phyloP scores from a whole-genome alignment of 2,888 invertebrate genomes.

The Choristoneura rosaceana region DNA sequence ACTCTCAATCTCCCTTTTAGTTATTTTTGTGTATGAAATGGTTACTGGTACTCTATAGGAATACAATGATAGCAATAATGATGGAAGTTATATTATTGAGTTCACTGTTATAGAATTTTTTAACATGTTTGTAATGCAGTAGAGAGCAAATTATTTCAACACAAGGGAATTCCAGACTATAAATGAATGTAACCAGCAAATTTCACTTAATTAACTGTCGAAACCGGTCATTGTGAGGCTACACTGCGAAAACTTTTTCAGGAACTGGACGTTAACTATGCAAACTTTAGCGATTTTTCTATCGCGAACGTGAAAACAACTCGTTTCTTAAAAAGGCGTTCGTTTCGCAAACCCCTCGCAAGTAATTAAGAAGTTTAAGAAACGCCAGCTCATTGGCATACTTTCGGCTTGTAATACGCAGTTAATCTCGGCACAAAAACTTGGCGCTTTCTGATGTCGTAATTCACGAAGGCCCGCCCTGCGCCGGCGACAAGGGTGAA shows the following conservation, averaged over 20 bases:
- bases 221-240: conserved; percentile 1
- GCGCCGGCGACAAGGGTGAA: conserved; percentile 73
- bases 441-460: conserved; percentile 73
- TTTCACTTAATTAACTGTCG: conserved; percentile 7
- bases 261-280: conserved; percentile 26
- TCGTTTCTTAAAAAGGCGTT: conserved; percentile 57
- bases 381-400: conserved; percentile 77
- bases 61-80: no score
- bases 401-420: conserved; percentile 78
- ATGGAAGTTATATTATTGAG: not conserved
- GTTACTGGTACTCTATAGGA: no score
- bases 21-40: no score
- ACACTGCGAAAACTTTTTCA: conserved; percentile 28
- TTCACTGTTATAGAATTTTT: no score
- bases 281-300: conserved; percentile 59
- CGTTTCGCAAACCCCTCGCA: conserved; percentile 66
- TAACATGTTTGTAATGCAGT: no score
- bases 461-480: conserved; percentile 71
- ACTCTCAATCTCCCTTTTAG: no score
- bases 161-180: not conserved
- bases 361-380: conserved; percentile 77
- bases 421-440: conserved; percentile 78
- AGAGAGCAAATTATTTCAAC: not conserved
- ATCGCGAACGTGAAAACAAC: conserved; percentile 65
- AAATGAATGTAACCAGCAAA: not conserved